Evolutionary conservation across 2,113 vertebrate species (phyloP), one percentile per base, ranked within the genome.

Genomic region (Gopherus evgoodei): DNA sequence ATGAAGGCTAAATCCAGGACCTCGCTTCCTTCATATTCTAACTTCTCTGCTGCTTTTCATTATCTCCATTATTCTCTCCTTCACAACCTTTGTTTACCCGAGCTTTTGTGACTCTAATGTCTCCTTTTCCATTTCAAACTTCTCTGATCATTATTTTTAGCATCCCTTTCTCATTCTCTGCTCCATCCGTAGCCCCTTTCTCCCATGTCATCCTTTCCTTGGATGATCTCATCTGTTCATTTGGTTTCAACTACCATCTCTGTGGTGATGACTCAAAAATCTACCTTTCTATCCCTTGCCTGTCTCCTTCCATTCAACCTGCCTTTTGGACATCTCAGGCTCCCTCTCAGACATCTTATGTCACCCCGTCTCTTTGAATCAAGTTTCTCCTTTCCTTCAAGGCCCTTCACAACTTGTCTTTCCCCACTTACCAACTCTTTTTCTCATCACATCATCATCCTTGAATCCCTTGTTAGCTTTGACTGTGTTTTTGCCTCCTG

Each of bases 161-260:
- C 35, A 12, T 24, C 2, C 12, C 6, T n/a, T 38, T 50, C 17
- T 65, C 17, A 91, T 87, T 85, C 35, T 56, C 29, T 56, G 86
- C 22, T 54, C 42, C 0, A 4, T 27, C 82, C 31, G 84, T 86
- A 84, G 19, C 12, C 21, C 0, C 0, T 3, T 83, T 7, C 53
- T 83, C 92, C 29, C 44, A 90, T 84, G 93, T 44, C 49, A 59
- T 38, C 86, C 82, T 86, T 93, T 54, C 59, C 86, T 96, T 87
- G 69, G 42, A 81, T 76, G 7, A 92, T 78, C 3, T 44, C n/a
- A 76, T 8, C 38, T 76, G 24, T 8, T 6, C 72, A 75, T 24
- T 42, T 75, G 21, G 22, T 44, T 76, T 27, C 75, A 76, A 38
- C 11, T 76, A 25, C 22, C 49, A 85, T 35, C 11, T 86, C 44